Evolutionary conservation across 2,797 vertebrate species (phyloP).

Genomic region (Pyrocephalus nanus): DNA sequence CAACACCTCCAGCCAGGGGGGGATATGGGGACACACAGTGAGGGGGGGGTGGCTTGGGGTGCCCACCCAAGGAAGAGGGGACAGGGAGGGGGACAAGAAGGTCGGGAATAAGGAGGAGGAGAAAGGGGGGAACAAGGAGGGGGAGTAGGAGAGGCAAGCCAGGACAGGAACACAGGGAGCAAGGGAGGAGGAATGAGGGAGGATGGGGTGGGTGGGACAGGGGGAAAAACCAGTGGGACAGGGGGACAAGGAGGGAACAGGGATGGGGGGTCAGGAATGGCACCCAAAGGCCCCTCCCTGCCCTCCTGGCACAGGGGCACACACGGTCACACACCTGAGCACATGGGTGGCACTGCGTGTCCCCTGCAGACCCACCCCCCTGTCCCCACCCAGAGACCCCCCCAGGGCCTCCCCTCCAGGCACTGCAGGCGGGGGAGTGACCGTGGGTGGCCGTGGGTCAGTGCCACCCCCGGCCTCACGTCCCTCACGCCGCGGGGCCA

Average conservation of each 20-base stretch:
- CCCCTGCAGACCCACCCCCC: neutral
- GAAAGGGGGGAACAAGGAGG: neutral
- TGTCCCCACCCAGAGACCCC: neutral
- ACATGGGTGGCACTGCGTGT: neutral
- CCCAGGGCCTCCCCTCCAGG: neutral
- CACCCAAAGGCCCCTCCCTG: neutral
- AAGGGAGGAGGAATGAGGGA: too few species aligned
- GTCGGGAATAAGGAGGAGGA: neutral
- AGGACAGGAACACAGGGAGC: neutral
- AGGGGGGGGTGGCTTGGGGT: too few species aligned
- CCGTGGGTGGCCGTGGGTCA: neutral
- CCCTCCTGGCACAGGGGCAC: neutral
- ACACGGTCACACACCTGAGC: neutral
- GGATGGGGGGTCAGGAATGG: neutral
- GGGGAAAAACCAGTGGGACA: too few species aligned
- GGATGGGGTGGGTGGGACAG: neutral
- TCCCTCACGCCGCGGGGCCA: neutral
- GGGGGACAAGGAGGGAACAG: neutral
- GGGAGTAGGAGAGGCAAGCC: neutral
- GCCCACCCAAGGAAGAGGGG: too few species aligned
- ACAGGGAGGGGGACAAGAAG: neutral
- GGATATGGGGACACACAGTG: neutral
- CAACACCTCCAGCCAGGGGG: fast-evolving
- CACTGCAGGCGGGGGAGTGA: neutral
- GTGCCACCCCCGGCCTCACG: neutral